Base-by-base conservation (phyloP, 2,797 vertebrate genomes). In the Pelodytes ibericus region DNA sequence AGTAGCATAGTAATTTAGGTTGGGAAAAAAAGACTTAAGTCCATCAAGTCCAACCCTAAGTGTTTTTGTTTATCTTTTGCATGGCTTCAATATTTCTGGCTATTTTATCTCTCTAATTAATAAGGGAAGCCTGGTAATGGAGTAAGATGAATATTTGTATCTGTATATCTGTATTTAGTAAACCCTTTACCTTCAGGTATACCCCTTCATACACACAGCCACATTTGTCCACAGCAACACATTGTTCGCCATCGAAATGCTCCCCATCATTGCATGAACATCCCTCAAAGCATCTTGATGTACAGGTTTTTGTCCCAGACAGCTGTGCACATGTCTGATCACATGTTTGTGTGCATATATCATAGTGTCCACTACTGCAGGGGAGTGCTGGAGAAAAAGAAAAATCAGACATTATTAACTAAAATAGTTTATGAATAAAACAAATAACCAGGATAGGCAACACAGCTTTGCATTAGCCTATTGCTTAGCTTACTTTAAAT, bases 351-450 rank as follows among this genome's bases (percentile, higher is more conserved):
- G 87, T 83, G 3, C 91, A 91, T n/a, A 86, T 74, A 74, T 90
- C 62, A 0, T 90, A 91, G 71, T 89, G 84, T 36, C 90, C 91
- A 78, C 92, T 83, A 13, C 86, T 86, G 58, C 88, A 92, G 4
- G 71, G 41, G 25, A 82, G 4, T 2, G 85, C 89, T 91, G 77
- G 2, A 25, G 77, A 15, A 2, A 5, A 44, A 33, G 4, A 3
- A 9, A 67, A 6, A 44, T 44, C 84, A 51, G 9, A 33, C 4
- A 36, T n/a, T 20, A 15, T 73, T 22, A 64, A 9, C 30, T 8
- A 4, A 22, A 18, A 18, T 4, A 4, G 1, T n/a, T n/a, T n/a
- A n/a, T n/a, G n/a, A n/a, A n/a, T n/a, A n/a, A n/a, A n/a, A n/a
- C n/a, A n/a, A n/a, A n/a, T n/a, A n/a, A n/a, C n/a, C n/a, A n/a